Evolutionary conservation across 92 coral and sea anemone genomes (phyloP).

Genomic region (Zoanthus sansibaricus): DNA sequence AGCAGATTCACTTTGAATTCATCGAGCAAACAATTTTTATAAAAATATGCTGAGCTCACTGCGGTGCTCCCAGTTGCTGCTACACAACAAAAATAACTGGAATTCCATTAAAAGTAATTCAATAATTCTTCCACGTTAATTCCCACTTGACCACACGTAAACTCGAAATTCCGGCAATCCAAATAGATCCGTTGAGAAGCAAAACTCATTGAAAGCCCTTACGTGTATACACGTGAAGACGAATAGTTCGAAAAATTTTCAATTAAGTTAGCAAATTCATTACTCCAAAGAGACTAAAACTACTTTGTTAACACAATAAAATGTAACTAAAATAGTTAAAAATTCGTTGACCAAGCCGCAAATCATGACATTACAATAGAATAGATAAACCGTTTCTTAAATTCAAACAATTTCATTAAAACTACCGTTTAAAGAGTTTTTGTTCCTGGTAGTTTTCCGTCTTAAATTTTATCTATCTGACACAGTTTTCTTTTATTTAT

Average conservation of each 20-base stretch:
- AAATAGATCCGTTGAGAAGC: neutral
- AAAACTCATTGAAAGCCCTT: neutral
- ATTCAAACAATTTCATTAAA: neutral
- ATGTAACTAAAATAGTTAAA: neutral
- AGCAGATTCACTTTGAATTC: neutral
- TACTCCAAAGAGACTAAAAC: neutral
- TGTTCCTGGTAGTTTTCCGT: neutral
- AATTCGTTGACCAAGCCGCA: neutral
- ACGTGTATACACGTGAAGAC: neutral
- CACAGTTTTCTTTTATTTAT: neutral
- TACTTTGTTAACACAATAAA: neutral
- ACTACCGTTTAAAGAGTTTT: too few species aligned
- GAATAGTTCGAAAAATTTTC: neutral
- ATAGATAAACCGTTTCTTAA: neutral
- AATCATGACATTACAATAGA: neutral
- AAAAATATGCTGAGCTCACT: slow-evolving; percentile 8
- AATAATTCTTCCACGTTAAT: slow-evolving; percentile 32
- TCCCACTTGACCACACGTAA: slow-evolving; percentile 21
- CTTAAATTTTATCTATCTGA: neutral
- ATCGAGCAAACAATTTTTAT: slow-evolving; percentile 3
- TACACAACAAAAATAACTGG: slow-evolving; percentile 24
- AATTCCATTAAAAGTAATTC: slow-evolving; percentile 41
- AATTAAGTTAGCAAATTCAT: neutral
- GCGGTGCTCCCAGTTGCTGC: neutral
- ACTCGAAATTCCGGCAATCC: too few species aligned